Base-by-base conservation (phyloP, 2,113 vertebrate species). In the Misgurnus mizolepis region DNA sequence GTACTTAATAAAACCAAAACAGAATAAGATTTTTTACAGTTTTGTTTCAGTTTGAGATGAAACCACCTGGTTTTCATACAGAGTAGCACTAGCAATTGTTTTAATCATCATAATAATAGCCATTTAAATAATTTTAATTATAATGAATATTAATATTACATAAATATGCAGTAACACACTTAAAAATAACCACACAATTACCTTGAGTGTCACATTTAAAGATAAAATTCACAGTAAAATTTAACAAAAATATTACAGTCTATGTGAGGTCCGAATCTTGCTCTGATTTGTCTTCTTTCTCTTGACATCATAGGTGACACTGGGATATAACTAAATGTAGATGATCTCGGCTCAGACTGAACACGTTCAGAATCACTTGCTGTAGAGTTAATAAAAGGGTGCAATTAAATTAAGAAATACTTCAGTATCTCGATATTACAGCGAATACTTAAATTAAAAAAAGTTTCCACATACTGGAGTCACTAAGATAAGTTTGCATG, bases 211-310 rank as follows among this genome's bases (percentile, higher is more conserved):
- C 61, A 39, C 22, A 60, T 10, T 5, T 34, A 34, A 34, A 34
- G 27, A 2, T 34, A 34, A 17, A 5, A 67, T 6, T 12, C 8
- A 2, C 15, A 7, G 41, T 7, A 3, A 15, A 17, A 17, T 40
- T 11, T 27, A 34, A 53, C 3, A 45, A 22, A 2, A 97, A 95
- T 90, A 86, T 87, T 82, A 62, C 88, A 82, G 2, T 87, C 92
- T 78, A 22, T 85, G 65, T 84, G 76, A 0, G 65, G 73, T 82
- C 80, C 58, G 0, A 27, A 7, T 0, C 78, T 82, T 0, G 41
- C 11, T 4, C 15, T 45, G 2, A 45, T 41, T 10, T 17, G 55
- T 68, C 72, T 80, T 71, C 70, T 79, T 17, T 83, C 61, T 50
- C 55, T 62, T n/a, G 58, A 14, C 6, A 70, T 73, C 56, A 74